Evolutionary conservation across 2,888 invertebrate genomes (phyloP).

Genomic region (Rhorus exstirpatorius): DNA sequence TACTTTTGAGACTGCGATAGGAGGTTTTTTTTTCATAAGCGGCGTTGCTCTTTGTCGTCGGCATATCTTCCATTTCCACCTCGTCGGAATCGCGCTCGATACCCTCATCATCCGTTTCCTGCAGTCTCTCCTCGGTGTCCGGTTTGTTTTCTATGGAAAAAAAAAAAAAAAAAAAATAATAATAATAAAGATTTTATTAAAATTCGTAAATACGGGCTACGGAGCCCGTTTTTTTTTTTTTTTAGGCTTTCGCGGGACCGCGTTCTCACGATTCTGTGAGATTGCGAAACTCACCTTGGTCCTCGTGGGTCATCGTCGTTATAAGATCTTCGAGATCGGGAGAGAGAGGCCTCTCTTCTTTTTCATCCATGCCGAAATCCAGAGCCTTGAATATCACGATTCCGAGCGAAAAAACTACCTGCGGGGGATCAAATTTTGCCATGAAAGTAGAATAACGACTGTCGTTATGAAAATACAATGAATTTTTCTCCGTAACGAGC

Average conservation of each 20-base stretch:
- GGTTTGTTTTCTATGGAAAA: slow-evolving; percentile 81
- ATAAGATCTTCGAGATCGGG: slow-evolving; percentile 95
- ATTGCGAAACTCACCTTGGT: slow-evolving; percentile 86
- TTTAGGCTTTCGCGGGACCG: too few species aligned
- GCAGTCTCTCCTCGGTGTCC: slow-evolving; percentile 86
- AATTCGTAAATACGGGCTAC: too few species aligned
- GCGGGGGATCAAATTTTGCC: slow-evolving; percentile 82
- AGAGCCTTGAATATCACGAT: slow-evolving; percentile 95
- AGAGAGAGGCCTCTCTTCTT: slow-evolving; percentile 95
- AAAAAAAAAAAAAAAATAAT: too few species aligned
- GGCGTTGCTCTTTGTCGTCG: slow-evolving; percentile 72
- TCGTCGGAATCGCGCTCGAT: slow-evolving; percentile 95
- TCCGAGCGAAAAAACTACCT: slow-evolving; percentile 94
- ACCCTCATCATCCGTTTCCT: slow-evolving; percentile 94
- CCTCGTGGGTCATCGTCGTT: slow-evolving; percentile 93
- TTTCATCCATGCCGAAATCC: slow-evolving; percentile 94
- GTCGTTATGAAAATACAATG: too few species aligned
- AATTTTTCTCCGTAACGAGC: too few species aligned
- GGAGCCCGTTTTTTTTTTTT: too few species aligned
- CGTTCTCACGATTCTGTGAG: too few species aligned
- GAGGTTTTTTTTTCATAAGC: slow-evolving; percentile 68
- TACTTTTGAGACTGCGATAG: slow-evolving; percentile 87
- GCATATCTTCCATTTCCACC: slow-evolving; percentile 85
- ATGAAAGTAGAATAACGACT: too few species aligned
- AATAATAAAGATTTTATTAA: background rate